phyloP scores from a whole-genome alignment of 2,113 vertebrate genomes.

The Macrotis lagotis region DNA sequence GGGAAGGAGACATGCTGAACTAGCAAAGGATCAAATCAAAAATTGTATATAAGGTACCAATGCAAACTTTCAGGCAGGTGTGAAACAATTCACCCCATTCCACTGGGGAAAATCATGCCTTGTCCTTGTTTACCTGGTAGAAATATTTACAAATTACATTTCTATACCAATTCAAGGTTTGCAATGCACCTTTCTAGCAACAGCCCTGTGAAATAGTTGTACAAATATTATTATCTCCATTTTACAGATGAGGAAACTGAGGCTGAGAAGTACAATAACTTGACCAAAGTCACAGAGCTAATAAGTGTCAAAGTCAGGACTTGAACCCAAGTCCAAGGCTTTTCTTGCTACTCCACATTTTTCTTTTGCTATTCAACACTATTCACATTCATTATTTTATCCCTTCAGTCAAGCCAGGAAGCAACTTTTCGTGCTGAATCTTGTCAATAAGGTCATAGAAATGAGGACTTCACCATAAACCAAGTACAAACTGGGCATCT shows the following conservation, averaged over 20 bases:
- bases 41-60: background rate
- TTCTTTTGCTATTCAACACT: background rate
- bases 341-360: background rate
- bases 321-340: background rate
- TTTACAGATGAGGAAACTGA: background rate
- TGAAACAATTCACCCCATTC: background rate
- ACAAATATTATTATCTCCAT: background rate
- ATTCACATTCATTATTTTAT: background rate
- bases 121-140: background rate
- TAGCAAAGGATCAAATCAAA: background rate
- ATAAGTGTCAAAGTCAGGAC: background rate
- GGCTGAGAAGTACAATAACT: background rate
- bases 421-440: background rate
- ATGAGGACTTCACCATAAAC: background rate
- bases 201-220: background rate
- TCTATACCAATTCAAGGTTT: background rate
- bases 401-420: background rate
- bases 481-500: background rate
- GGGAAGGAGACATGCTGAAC: background rate
- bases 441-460: background rate
- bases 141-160: background rate
- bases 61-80: background rate
- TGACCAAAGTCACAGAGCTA: background rate
- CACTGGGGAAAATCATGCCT: background rate
- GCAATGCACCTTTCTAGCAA: background rate